Evolutionary conservation across 2,888 invertebrate genomes (phyloP).

Genomic region (Fragum fragum): DNA sequence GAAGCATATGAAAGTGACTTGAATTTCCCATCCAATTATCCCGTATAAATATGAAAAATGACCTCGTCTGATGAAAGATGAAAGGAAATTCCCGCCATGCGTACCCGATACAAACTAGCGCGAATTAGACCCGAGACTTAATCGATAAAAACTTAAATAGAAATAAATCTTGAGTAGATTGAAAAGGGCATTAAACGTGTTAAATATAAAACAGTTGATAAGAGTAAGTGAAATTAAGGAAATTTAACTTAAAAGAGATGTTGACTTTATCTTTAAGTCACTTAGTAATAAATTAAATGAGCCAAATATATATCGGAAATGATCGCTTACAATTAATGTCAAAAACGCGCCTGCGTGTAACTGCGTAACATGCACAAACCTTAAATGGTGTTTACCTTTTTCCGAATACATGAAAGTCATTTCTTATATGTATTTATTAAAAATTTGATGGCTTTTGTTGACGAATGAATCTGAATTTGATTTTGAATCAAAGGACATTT

Average conservation of each 20-base stretch:
- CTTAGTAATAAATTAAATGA: conserved; percentile 60
- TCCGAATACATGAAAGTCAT: no score
- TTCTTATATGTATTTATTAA: no score
- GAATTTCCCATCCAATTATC: conserved; percentile 21
- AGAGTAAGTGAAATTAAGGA: conserved; percentile 66
- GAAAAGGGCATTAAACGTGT: conserved; percentile 38
- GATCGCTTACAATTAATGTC: conserved; percentile 43
- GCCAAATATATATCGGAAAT: conserved; percentile 52
- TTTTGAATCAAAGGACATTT: no score
- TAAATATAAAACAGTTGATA: conserved; percentile 44
- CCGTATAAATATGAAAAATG: conserved; percentile 22
- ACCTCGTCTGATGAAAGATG: conserved; percentile 1
- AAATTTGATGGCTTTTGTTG: no score
- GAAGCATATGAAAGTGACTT: background rate
- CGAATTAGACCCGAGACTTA: conserved; percentile 9
- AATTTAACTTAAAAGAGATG: conserved; percentile 49
- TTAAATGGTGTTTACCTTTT: no score
- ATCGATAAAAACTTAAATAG: conserved; percentile 27
- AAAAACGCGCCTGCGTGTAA: conserved; percentile 50
- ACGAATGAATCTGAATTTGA: no score
- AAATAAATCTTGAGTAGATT: conserved; percentile 25
- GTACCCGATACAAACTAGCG: conserved; percentile 7
- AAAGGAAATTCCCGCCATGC: conserved; percentile 3
- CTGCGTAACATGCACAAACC: conserved; percentile 44
- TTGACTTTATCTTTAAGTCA: conserved; percentile 53